Evolutionary conservation across 2,888 invertebrate genomes (phyloP).

Genomic region (Lamellibrachia satsuma): DNA sequence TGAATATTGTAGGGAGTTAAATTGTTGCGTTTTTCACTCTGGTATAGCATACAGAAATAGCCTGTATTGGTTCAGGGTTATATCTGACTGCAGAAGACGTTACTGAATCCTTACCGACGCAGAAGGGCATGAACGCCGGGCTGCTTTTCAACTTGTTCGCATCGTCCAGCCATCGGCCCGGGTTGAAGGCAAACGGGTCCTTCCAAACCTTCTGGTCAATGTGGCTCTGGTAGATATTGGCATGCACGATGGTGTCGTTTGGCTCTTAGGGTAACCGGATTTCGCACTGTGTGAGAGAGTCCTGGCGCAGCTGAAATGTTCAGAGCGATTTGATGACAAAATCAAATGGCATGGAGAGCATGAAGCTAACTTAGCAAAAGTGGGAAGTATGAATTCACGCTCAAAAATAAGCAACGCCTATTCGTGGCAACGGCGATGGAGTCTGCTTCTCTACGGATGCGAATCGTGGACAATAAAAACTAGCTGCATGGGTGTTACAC

Average conservation of each 20-base stretch:
- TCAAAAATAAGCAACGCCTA: no score
- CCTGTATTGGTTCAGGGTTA: neutral
- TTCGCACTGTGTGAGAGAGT: neutral
- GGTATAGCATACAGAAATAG: neutral
- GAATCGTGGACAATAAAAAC: no score
- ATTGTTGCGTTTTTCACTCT: neutral
- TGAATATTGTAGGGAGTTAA: neutral
- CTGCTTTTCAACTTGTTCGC: neutral
- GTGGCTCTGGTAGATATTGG: constrained; percentile 5
- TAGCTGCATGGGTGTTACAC: no score
- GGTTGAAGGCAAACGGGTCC: constrained; percentile 5
- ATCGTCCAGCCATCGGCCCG: neutral
- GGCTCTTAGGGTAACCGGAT: neutral
- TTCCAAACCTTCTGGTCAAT: neutral
- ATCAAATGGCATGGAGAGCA: no score
- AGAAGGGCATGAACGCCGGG: neutral
- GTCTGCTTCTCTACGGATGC: no score
- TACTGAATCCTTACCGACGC: neutral
- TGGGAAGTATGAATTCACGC: no score
- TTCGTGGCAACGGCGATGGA: no score
- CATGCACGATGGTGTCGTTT: neutral
- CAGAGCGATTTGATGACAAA: neutral
- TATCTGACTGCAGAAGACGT: neutral
- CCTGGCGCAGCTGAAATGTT: neutral
- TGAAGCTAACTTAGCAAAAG: no score